Evolutionary conservation across 1,140 invertebrate genomes (phyloP), one percentile per base, ranked within the genome.

Genomic region (Thalassaphorura encarpata): DNA sequence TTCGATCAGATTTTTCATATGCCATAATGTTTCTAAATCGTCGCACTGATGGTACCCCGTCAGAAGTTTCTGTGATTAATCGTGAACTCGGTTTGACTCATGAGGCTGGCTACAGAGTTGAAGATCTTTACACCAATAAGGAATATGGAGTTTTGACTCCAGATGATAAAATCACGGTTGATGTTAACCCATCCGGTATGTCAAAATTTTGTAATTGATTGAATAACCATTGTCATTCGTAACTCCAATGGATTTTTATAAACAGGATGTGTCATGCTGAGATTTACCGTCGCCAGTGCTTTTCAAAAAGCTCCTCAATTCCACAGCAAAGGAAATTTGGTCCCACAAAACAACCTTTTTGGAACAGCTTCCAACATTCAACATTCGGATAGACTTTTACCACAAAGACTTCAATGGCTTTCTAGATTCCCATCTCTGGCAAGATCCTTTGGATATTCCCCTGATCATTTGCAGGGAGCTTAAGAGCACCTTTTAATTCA

Each of bases 111-210:
- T 95, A 95, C 70, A 77, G 80, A 72, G 83, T 95, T 42, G 84
- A 88, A 56, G 61, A 63, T 60, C 36, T 64, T 2, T 63, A 54
- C 26, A 59, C 61, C 0, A 54, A 59, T 47, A 66, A 62, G 2
- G 81, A 87, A 66, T 89, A 89, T 66, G 88, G 87, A 42, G 78
- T 87, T 50, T 72, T 91, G 33, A 82, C 80, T 24, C 85, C 89
- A 0, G 81, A 84, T 68, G 89, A 90, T 19, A 86, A 87, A 70
- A 87, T 96, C 64, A 90, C 87, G 75, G 86, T 93, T 23, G 86
- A 87, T 78, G 89, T 96, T 1, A 93, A 95, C 74, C 91, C 91
- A 63, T 90, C 90, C 69, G 89, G 88, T 60, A 66, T 53, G 18
- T 11, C 6, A 28, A 8, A 8, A 24, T n/a, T 43, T 31, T 33